A percentile compares a stretch with the other conserved stretches of the same genome.
Evolutionary conservation across 2,888 invertebrate genomes (phyloP).

Genomic region (Drosophila testacea): DNA sequence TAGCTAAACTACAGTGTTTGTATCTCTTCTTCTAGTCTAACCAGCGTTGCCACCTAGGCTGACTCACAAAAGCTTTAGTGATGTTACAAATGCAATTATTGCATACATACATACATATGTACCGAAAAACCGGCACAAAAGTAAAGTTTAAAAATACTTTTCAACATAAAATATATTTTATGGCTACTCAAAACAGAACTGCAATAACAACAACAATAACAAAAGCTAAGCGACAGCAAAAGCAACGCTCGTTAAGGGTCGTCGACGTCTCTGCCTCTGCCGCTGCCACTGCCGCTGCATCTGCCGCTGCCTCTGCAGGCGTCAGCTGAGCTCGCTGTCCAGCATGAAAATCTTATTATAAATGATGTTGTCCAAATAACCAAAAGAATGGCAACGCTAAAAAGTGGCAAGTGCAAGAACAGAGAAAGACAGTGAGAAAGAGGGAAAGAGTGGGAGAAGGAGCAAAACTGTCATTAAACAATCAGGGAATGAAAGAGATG

Average conservation of each 20-base stretch:
- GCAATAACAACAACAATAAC: slow-evolving; percentile 35
- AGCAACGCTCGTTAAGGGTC: slow-evolving; percentile 34
- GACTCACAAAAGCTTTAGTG: slow-evolving; percentile 6
- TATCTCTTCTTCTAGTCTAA: neutral
- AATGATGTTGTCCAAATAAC: slow-evolving; percentile 63
- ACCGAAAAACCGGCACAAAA: slow-evolving; percentile 34
- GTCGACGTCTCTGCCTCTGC: slow-evolving; percentile 1
- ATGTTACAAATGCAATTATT: slow-evolving; percentile 11
- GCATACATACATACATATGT: neutral
- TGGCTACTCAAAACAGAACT: slow-evolving; percentile 42
- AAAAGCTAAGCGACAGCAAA: slow-evolving; percentile 36
- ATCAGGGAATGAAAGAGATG: neutral
- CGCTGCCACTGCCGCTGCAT: neutral
- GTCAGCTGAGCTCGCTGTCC: slow-evolving; percentile 44
- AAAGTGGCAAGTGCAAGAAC: slow-evolving; percentile 10
- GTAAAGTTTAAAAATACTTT: slow-evolving; percentile 57
- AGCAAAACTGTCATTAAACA: slow-evolving; percentile 12
- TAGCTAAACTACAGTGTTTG: too few relatives aligned
- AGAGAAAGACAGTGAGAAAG: neutral
- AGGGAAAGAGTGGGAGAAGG: neutral
- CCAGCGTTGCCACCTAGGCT: slow-evolving; percentile 9
- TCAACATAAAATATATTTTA: slow-evolving; percentile 58
- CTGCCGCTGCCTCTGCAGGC: slow-evolving; percentile 17
- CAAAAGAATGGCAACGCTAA: slow-evolving; percentile 26
- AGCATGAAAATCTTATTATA: slow-evolving; percentile 63